Base-by-base conservation (phyloP, 1,140 invertebrate species). In the Drosophila nasuta region DNA sequence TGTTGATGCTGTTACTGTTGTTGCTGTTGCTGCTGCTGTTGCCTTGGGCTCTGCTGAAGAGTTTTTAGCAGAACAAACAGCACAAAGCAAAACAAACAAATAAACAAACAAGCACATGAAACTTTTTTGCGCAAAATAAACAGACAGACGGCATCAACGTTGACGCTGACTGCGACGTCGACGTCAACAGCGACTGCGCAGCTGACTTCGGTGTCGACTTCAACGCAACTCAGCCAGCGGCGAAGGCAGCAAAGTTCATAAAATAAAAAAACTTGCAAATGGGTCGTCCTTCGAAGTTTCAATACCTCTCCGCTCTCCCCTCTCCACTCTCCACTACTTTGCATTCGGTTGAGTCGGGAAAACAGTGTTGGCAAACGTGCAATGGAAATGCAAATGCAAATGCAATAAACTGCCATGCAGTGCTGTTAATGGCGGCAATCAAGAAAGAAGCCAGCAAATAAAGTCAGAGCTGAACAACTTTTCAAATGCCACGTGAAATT, bases 11-110 rank as follows among this genome's bases (percentile, higher is more conserved):
- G 60, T 8, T 60, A 33, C 17, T 15, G 25, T 28, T 54, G 35
- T 54, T 41, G 45, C 48, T 66, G 63, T 45, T 73, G 63, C 8
- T 51, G 51, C 30, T 62, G 58, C 25, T n/a, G 46, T 79, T 79
- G 82, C 82, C 82, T 67, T 70, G 56, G 28, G 65, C 72, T 52
- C 41, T 69, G 52, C 57, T 77, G 49, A 62, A 82, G 77, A 88
- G 67, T 83, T 87, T 86, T 73, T 54, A 70, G 75, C 81, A 67
- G 82, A 81, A 71, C 81, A 85, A 85, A 78, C 81, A 81, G 75
- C 54, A 76, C 28, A 81, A 71, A 71, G 63, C 71, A 74, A 70
- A 75, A 64, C 63, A 80, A 76, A 76, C 74, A 80, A 85, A 85
- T 45, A 77, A 71, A 68, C 67, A 79, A 80, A 62, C 73, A 83